A percentile compares a stretch with the other conserved stretches of the same genome.
Evolutionary conservation across 2,797 vertebrate genomes (phyloP).

Genomic region (Synaphobranchus kaupii): DNA sequence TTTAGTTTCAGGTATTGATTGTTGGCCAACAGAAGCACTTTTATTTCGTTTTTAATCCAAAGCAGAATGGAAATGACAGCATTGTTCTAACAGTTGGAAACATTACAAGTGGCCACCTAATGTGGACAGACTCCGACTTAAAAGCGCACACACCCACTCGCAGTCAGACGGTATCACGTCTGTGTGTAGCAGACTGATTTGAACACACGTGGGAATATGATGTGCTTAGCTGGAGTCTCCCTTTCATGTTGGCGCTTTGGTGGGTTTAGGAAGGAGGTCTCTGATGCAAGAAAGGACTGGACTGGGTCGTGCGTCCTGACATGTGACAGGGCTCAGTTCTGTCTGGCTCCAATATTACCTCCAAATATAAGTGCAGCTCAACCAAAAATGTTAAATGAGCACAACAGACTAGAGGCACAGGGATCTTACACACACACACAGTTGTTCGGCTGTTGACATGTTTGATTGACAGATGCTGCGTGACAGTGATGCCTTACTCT

Average conservation of each 20-base stretch:
- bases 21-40: neutral
- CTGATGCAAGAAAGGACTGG: conserved; percentile 31
- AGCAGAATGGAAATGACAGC: neutral
- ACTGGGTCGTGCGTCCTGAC: neutral
- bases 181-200: neutral
- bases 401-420: no score
- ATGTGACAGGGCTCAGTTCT: neutral
- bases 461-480: no score
- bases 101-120: neutral
- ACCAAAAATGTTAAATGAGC: neutral
- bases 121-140: neutral
- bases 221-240: neutral
- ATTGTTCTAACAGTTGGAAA: neutral
- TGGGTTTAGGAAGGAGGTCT: conserved; percentile 41
- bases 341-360: neutral
- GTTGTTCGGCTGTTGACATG: neutral
- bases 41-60: neutral
- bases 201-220: neutral
- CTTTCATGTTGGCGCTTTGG: conserved; percentile 46
- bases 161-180: neutral
- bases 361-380: neutral
- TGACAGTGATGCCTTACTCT: neutral
- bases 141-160: neutral
- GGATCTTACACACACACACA: neutral
- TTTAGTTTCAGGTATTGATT: neutral